Evolutionary conservation across 2,113 vertebrate genomes (phyloP).

Genomic region (Andinoacara biseriatus): DNA sequence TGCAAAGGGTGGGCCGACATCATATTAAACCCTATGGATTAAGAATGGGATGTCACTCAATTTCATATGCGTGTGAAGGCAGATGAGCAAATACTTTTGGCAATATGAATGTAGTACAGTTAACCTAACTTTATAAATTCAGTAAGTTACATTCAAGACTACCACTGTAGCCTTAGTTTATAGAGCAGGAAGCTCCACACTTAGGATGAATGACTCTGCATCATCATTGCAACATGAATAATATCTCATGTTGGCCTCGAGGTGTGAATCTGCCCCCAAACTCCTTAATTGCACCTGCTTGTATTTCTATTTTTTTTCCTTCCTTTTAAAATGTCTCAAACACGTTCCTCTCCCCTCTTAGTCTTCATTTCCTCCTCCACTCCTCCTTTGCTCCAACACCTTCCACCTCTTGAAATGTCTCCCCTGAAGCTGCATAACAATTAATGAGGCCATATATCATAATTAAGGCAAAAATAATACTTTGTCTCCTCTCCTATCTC

Average conservation of each 20-base stretch:
- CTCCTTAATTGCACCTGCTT: conserved; percentile 23
- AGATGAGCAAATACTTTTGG: too few relatives aligned
- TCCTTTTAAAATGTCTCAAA: not conserved
- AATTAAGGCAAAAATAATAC: conserved; percentile 52
- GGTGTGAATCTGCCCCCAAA: conserved; percentile 13
- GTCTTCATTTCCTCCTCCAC: not conserved
- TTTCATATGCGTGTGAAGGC: too few relatives aligned
- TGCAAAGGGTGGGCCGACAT: too few relatives aligned
- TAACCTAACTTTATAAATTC: not conserved
- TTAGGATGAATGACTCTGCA: not conserved
- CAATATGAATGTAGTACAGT: too few relatives aligned
- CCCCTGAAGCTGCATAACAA: conserved; percentile 26
- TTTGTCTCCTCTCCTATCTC: conserved; percentile 16
- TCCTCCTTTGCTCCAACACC: not conserved
- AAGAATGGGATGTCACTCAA: too few relatives aligned
- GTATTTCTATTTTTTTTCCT: not conserved
- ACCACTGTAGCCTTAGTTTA: not conserved
- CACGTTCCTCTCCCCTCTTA: not conserved
- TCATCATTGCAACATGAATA: conserved; percentile 23
- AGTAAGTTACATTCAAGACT: not conserved
- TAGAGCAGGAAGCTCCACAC: not conserved
- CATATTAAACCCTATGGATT: too few relatives aligned
- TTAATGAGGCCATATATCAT: conserved; percentile 56
- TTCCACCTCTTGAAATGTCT: not conserved
- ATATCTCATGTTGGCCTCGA: not conserved